Evolutionary conservation across 2,113 vertebrate species (phyloP), one percentile per base, ranked within the genome.

Genomic region (Oryzias celebensis): DNA sequence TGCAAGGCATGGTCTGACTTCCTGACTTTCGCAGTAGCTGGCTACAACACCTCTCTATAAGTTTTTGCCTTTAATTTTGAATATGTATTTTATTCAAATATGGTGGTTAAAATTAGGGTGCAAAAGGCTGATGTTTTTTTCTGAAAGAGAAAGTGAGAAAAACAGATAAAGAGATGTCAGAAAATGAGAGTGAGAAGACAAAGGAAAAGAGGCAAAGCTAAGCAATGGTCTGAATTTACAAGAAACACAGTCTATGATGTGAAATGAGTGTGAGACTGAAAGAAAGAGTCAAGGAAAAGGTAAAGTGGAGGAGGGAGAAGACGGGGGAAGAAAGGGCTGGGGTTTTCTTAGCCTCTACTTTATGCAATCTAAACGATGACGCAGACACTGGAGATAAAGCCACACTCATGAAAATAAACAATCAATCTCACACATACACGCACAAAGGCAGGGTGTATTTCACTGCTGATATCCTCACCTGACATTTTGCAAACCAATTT

Each of bases 331-430:
- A 58, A 77, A 73, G 48, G 41, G 16, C 66, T 67, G 75, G 82
- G 88, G 81, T 88, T 91, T 36, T 88, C 88, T 86, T 90, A 52
- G 64, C 58, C 70, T 82, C 65, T 64, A 59, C 47, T 56, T 53
- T 76, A 36, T 68, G 75, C 73, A 66, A 67, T 78, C 59, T 62
- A 76, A 86, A 83, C 73, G 67, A 68, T 89, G 84, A 89, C 71
- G 77, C 78, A 85, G 56, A 66, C 48, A 68, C 62, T 58, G 49
- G 41, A 65, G 50, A 65, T 28, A 45, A 69, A 56, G 48, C 50
- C 31, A 73, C 62, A 61, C 67, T 54, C 60, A 68, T 43, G 18
- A 47, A 16, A 62, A 70, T 17, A 60, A 49, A 69, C 42, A 73
- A n/a, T 15, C 61, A 57, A 36, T 52, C 22, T 52, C 28, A 54